Base-by-base conservation (phyloP, 2,888 invertebrate genomes). In the Zaprionus obscuricornis region DNA sequence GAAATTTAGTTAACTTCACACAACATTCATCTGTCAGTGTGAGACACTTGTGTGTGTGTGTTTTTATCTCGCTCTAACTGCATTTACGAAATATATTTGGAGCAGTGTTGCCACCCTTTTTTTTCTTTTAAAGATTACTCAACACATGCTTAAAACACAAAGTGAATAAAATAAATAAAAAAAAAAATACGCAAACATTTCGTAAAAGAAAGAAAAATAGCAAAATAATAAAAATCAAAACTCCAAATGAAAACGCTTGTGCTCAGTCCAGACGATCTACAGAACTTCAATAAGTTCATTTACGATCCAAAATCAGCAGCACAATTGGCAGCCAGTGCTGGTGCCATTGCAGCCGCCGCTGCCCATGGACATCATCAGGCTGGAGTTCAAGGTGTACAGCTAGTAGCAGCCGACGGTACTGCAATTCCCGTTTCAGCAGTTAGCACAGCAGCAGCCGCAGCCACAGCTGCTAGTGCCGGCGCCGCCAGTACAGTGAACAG, bases 231-330 rank as follows among this genome's bases (percentile, higher is more conserved):
- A 16, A 45, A 20, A 7, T 8, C 14, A 37, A 40, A 13, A 57
- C 52, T 69, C 58, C 85, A 85, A 86, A 88, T 88, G 87, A 88
- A 88, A 88, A 87, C 87, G 50, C 49, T 88, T 67, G 78, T 87
- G 31, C 77, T 88, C 46, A 88, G 85, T 60, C 78, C 83, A 36
- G 87, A 88, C 62, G 87, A 87, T 68, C 82, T 88, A 63, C 87
- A 88, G 74, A 88, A 88, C 73, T 87, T 88, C 50, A 85, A 79
- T 54, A 88, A 88, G 72, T 85, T 88, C 67, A 86, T 88, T 16
- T 87, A 87, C 64, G 86, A 86, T 74, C 85, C 86, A 7, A 87
- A 87, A 40, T 71, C 74, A 42, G 83, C 74, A 7, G 87, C 76
- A 11, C 82, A 82, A 20, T 40, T 82, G 66, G 83, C 85, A n/a